Evolutionary conservation across 2,113 vertebrate genomes (phyloP), one percentile per base, ranked within the genome.

Genomic region (Genyomyrus donnyi): DNA sequence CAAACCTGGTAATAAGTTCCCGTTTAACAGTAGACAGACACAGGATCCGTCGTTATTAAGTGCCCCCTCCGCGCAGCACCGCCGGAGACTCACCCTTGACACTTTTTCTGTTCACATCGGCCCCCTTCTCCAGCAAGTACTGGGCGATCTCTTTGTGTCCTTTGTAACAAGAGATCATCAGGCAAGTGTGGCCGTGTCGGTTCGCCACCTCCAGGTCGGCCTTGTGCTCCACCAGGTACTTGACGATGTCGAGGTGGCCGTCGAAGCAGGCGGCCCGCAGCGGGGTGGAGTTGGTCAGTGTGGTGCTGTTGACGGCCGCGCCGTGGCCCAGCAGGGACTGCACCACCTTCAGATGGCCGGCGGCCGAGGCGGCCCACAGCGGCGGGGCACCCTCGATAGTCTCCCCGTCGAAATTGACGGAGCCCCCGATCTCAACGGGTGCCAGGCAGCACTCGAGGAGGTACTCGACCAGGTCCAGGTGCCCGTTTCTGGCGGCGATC

Each of bases 141-240:
- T 98, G 97, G 1, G 98, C 98, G 27, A 99, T 99, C 91, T 99
- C 98, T 91, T 97, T 98, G 94, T 99, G 98, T 80, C 98, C 98
- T 92, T 99, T 99, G 94, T 99, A 99, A 93, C 98, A 99, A 1
- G 98, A 98, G 90, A 99, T 99, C 98, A 99, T 99, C 86, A 99
- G 96, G 93, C 98, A 99, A 0, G 98, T 99, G 92, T 99, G 98
- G 0, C 98, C 98, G 0, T 99, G 98, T 49, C 98, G 96, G 93
- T 99, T 99, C 13, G 98, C 98, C 85, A 99, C 98, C 93, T 99
- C 98, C 94, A 99, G 89, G 91, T 99, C 98, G 46, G 98, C 98
- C 93, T 97, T 97, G 95, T 99, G 98, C 92, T 99, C 98, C 93
- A 99, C 98, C 83, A 99, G 96, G 77, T 99, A 99, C 39, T 95